phyloP scores from a whole-genome alignment of 2,888 invertebrate species.

The Drosophila neoperkinsi region DNA sequence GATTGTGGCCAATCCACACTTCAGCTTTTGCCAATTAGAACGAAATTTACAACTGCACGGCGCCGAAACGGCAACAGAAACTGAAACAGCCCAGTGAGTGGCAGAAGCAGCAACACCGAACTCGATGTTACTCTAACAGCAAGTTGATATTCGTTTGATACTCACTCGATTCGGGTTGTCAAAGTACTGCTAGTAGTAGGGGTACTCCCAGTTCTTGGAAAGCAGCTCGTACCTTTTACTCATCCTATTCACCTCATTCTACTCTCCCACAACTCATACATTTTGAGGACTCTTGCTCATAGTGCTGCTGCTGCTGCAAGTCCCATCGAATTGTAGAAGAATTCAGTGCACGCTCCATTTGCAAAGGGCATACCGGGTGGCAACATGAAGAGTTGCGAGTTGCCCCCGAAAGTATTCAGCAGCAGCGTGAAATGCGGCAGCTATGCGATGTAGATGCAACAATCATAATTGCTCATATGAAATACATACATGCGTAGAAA shows the following conservation, averaged over 20 bases:
- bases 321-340: background rate
- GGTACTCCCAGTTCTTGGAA: background rate
- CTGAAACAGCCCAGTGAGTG: slow-evolving; percentile 19
- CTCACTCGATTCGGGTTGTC: background rate
- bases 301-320: background rate
- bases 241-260: background rate
- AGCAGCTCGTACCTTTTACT: background rate
- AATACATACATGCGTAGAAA: slow-evolving; percentile 24
- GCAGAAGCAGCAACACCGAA: slow-evolving; percentile 13
- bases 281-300: background rate
- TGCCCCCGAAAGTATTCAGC: slow-evolving; percentile 55
- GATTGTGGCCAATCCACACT: slow-evolving; percentile 35
- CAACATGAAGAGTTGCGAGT: slow-evolving; percentile 20
- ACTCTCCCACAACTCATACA: background rate
- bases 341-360: slow-evolving; percentile 4
- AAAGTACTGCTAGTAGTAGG: background rate
- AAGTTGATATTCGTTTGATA: background rate
- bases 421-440: slow-evolving; percentile 47
- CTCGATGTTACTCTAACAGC: slow-evolving; percentile 6
- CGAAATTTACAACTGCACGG: slow-evolving; percentile 51
- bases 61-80: slow-evolving; percentile 20
- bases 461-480: slow-evolving; percentile 44
- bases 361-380: slow-evolving; percentile 12
- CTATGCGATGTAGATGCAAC: slow-evolving; percentile 41
- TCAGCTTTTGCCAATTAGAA: slow-evolving; percentile 72